phyloP scores from a whole-genome alignment of 1,140 invertebrate species.

The Leguminivora glycinivorella region DNA sequence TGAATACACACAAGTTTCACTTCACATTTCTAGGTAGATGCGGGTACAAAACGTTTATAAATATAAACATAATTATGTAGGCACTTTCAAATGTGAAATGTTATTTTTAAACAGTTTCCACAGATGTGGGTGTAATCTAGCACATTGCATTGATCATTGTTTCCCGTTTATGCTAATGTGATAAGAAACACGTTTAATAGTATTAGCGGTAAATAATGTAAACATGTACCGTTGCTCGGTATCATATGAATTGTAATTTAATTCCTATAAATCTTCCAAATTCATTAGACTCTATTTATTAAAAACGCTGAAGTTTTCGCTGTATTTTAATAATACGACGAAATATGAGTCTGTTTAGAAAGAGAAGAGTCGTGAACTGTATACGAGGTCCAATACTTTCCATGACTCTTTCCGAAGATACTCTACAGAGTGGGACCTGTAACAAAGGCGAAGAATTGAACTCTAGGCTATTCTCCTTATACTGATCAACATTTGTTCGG shows the following conservation, averaged over 20 bases:
- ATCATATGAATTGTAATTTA: neutral
- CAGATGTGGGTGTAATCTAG: slow-evolving; percentile 8
- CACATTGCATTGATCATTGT: slow-evolving; percentile 2
- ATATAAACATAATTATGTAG: neutral
- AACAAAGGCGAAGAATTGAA: too few species aligned
- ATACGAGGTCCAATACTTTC: too few species aligned
- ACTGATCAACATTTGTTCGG: too few species aligned
- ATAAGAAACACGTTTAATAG: slow-evolving; percentile 23
- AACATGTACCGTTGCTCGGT: neutral
- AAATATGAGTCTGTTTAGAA: too few species aligned
- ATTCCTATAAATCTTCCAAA: too few species aligned
- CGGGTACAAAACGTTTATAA: slow-evolving; percentile 2
- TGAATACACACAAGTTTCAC: neutral
- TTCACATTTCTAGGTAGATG: neutral
- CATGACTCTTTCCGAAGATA: too few species aligned
- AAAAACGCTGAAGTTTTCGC: too few species aligned
- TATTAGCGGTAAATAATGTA: slow-evolving; percentile 1
- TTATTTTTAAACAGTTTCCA: neutral
- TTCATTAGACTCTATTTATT: too few species aligned
- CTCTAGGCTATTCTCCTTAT: too few species aligned
- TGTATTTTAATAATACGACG: too few species aligned
- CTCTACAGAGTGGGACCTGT: too few species aligned
- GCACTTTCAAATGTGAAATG: neutral
- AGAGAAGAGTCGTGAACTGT: too few species aligned
- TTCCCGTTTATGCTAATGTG: slow-evolving; percentile 14